Evolutionary conservation across 2,113 vertebrate genomes (phyloP), one percentile per base, ranked within the genome.

Genomic region (Oncorhynchus keta): DNA sequence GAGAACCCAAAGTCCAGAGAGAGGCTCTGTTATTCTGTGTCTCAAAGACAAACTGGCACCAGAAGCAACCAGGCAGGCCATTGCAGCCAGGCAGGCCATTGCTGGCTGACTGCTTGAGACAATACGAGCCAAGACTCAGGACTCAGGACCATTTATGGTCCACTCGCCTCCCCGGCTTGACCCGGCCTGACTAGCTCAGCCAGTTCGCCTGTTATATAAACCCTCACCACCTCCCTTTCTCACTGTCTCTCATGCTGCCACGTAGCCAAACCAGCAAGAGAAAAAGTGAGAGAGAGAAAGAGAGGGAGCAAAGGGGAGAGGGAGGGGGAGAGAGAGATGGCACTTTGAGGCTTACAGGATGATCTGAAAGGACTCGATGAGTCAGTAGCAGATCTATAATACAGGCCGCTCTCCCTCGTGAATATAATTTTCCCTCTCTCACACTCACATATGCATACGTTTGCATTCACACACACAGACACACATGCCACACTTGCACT

Each of bases 191-290:
- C 16, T 55, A 16, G 51, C 16, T 79, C 77, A 80, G 64, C 61
- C 75, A 78, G 75, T 28, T 57, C 69, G 67, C 30, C 73, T 1
- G 62, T 88, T 86, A 85, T 81, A 88, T 81, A 88, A 88, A 71
- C 62, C 62, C 81, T 59, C 75, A 81, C 64, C 66, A 78, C 73
- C 35, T 57, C 20, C 59, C 59, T 62, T 22, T 24, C n/a, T 62
- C 59, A 57, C n/a, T 70, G 61, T 26, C 45, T 73, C 71, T 81
- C 74, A 49, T 64, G 78, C 78, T 87, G 88, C 85, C 84, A 88
- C 78, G 82, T 88, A 76, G 72, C 61, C 59, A 51, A 24, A 48
- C 24, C 0, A 24, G 59, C 7, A 8, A 22, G n/a, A 22, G 59
- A 22, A 22, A 62, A 5, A 11, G 59, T 11, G 59, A 62, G 59